phyloP scores from a whole-genome alignment of 1,140 invertebrate species.

The Chionoecetes opilio region DNA sequence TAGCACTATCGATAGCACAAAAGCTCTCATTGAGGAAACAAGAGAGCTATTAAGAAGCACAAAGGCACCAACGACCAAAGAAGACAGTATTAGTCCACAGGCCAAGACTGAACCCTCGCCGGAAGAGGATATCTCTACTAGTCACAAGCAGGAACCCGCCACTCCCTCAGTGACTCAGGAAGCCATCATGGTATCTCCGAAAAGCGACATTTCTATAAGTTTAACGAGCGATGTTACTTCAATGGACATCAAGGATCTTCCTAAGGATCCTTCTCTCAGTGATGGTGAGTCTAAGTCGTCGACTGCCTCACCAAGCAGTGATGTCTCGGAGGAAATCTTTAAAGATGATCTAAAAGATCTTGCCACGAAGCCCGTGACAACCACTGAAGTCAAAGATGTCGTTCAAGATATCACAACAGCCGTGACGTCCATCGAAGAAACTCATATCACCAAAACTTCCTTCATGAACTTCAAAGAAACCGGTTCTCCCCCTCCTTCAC shows the following conservation, averaged over 20 bases:
- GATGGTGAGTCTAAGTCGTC: conserved; percentile 45
- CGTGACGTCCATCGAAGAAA: conserved; percentile 63
- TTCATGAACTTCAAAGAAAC: conserved; percentile 74
- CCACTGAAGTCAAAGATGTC: conserved; percentile 68
- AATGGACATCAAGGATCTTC: conserved; percentile 66
- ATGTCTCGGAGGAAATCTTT: conserved; percentile 70
- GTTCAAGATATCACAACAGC: conserved; percentile 72
- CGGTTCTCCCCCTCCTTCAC: conserved; percentile 73
- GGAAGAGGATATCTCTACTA: conserved; percentile 67
- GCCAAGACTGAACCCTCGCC: conserved; percentile 41
- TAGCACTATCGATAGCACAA: conserved; percentile 75
- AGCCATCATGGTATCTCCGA: conserved; percentile 68
- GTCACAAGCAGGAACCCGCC: conserved; percentile 55
- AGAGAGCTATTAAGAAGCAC: conserved; percentile 66
- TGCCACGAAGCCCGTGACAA: conserved; percentile 7
- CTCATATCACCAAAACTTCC: conserved; percentile 65
- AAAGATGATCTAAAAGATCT: conserved; percentile 68
- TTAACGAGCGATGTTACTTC: conserved; percentile 70
- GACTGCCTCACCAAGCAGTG: conserved; percentile 60
- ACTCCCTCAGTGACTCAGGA: conserved; percentile 66
- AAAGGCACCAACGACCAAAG: conserved; percentile 55
- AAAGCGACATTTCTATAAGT: conserved; percentile 61
- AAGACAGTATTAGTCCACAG: conserved; percentile 37
- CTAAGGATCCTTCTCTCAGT: conserved; percentile 62
- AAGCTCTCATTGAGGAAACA: conserved; percentile 65